These are phyloP conservation scores for Lethocerus indicus DNA, from an alignment of 1,140 invertebrate species.

Conservation along the genomic window DNA sequence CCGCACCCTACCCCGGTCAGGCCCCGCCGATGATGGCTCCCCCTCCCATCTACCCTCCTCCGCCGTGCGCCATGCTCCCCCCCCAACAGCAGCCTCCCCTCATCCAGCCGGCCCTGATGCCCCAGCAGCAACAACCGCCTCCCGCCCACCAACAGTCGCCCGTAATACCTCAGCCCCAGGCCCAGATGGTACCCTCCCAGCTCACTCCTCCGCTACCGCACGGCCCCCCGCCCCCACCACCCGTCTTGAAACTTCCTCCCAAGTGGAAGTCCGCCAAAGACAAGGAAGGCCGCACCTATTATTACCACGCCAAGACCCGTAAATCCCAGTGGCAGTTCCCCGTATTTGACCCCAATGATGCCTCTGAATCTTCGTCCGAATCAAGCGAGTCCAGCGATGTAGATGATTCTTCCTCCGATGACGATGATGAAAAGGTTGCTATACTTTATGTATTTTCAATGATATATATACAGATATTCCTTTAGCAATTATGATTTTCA, in stretches of 20 bases:
- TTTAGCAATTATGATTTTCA: constrained; percentile 14
- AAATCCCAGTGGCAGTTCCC: constrained; percentile 81
- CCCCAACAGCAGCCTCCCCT: constrained; percentile 18
- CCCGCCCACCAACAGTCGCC: constrained; percentile 12
- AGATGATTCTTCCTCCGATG: constrained; percentile 16
- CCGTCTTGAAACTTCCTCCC: constrained; percentile 50
- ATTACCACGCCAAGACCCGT: constrained; percentile 72
- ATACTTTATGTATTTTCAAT: not conserved
- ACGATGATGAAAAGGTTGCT: constrained; percentile 18
- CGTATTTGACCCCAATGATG: constrained; percentile 14
- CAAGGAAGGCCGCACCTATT: constrained; percentile 66
- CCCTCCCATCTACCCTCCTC: constrained; percentile 11
- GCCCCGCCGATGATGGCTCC: too few species aligned
- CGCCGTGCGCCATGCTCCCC: constrained; percentile 20
- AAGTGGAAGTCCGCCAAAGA: constrained; percentile 76
- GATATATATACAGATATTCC: not conserved
- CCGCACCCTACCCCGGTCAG: too few species aligned
- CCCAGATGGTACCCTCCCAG: constrained; percentile 4
- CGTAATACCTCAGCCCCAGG: constrained; percentile 16
- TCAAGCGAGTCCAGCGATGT: constrained; percentile 26
- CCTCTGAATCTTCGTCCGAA: constrained; percentile 26
- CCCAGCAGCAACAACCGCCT: not conserved
- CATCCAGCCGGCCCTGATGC: constrained; percentile 16
- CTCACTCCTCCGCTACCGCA: constrained; percentile 15
- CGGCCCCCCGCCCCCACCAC: constrained; percentile 13